These are phyloP conservation scores for Calephelis virginiensis DNA, from an alignment of 1,140 invertebrate species.

Conservation along the genomic window DNA sequence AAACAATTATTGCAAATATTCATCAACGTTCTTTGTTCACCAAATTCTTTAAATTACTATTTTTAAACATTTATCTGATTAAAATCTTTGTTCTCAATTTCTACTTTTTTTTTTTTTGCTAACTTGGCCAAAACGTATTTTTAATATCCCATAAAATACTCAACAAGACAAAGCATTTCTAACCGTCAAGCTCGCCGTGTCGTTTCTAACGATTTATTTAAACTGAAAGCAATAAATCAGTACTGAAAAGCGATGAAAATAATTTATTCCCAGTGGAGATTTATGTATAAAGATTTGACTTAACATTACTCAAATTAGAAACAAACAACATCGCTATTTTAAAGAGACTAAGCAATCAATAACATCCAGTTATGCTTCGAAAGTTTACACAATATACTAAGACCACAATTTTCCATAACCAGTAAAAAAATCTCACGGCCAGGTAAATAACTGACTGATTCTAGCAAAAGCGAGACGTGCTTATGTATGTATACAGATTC, in stretches of 20 bases:
- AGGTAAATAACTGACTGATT: too few species aligned
- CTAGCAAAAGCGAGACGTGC: too few species aligned
- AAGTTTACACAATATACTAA: neutral
- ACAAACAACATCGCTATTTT: constrained; percentile 1
- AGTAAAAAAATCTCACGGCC: too few species aligned
- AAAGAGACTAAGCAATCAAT: constrained; percentile 4
- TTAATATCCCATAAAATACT: constrained; percentile 3
- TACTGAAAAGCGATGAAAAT: constrained; percentile 41
- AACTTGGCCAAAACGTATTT: constrained; percentile 1
- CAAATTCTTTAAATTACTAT: too few species aligned
- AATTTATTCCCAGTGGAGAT: constrained; percentile 39
- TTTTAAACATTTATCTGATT: neutral
- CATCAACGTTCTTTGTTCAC: too few species aligned
- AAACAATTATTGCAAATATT: too few species aligned
- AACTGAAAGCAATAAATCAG: constrained; percentile 44
- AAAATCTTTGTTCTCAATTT: neutral
- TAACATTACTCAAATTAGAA: constrained; percentile 10
- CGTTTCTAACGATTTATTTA: constrained; percentile 52
- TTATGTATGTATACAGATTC: too few species aligned
- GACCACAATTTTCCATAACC: too few species aligned
- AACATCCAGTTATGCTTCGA: neutral
- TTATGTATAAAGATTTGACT: constrained; percentile 14
- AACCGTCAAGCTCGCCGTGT: constrained; percentile 32
- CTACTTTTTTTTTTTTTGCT: neutral
- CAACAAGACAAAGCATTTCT: constrained; percentile 30